Conservation (phyloP, 1,140 invertebrate species). For the Helicoverpa zea region DNA sequence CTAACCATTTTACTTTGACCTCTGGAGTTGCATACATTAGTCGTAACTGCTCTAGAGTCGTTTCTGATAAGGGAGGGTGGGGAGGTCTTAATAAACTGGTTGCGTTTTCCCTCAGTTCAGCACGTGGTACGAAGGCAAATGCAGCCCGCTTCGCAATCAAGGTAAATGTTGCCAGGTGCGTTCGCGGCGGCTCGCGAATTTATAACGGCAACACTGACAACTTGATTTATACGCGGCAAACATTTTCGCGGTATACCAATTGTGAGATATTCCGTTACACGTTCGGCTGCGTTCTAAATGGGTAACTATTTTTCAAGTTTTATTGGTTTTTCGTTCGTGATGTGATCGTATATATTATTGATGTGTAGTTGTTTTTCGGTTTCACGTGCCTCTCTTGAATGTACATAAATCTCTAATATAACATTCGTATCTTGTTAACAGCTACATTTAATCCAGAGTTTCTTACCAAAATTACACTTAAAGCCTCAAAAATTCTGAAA, state of each 20-base stretch:
- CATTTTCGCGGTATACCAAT: constrained; percentile 69
- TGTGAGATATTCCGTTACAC: constrained; percentile 67
- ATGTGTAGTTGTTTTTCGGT: constrained; percentile 39
- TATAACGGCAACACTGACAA: constrained; percentile 81
- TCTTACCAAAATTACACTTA: too few species aligned
- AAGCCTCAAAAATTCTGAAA: too few species aligned
- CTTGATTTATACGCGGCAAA: constrained; percentile 75
- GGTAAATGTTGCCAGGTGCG: constrained; percentile 79
- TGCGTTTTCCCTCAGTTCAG: constrained; percentile 49
- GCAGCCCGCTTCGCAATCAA: constrained; percentile 72
- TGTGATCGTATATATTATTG: constrained; percentile 44
- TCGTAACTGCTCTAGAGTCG: too few species aligned
- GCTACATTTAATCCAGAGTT: too few species aligned
- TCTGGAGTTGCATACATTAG: too few species aligned
- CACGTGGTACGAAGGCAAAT: constrained; percentile 64
- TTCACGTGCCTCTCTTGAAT: constrained; percentile 41
- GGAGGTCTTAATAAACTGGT: constrained; percentile 49
- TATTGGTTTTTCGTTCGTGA: constrained; percentile 62
- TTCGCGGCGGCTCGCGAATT: constrained; percentile 72
- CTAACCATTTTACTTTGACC: not conserved
- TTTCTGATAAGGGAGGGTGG: constrained; percentile 6
- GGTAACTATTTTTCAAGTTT: constrained; percentile 69
- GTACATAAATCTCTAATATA: not conserved
- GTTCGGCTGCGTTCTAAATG: constrained; percentile 58
- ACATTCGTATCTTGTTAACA: not conserved